These are phyloP conservation scores for Simalia tracyae DNA, from an alignment of 2,797 vertebrate genomes.

Conservation along the genomic window DNA sequence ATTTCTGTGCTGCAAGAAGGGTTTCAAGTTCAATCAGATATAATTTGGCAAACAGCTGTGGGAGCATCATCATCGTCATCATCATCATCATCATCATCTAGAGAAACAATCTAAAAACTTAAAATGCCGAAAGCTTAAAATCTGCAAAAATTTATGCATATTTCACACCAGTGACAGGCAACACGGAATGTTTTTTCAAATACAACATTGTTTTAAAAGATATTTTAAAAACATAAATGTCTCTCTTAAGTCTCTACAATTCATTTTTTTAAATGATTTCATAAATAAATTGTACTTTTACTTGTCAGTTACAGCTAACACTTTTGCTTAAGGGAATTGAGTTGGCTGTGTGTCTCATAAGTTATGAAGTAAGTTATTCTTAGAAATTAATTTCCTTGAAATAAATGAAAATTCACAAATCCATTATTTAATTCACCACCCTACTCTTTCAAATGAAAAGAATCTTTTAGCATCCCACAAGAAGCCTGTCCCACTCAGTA, in stretches of 20 bases:
- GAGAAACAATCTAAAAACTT: constrained; percentile 59
- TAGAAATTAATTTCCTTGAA: background rate
- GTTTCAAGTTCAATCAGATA: constrained; percentile 62
- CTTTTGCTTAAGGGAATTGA: background rate
- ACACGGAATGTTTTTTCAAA: constrained; percentile 30
- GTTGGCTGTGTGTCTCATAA: background rate
- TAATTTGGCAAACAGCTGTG: constrained; percentile 62
- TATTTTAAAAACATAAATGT: constrained; percentile 4
- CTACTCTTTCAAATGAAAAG: background rate
- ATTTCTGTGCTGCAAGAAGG: constrained; percentile 41
- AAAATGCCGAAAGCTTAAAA: constrained; percentile 62
- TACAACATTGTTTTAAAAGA: constrained; percentile 1
- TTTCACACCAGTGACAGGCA: constrained; percentile 49
- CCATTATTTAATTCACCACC: background rate
- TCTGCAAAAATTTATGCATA: constrained; percentile 51
- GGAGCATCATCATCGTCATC: constrained; percentile 46
- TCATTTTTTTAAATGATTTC: background rate
- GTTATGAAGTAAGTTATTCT: background rate
- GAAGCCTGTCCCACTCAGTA: background rate
- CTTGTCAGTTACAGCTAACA: background rate
- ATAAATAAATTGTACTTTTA: background rate
- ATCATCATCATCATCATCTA: constrained; percentile 40
- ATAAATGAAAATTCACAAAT: background rate
- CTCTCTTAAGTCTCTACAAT: background rate
- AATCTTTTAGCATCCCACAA: background rate